Conservation (phyloP, 2,888 invertebrate species). For the Ecdyonurus torrentis region DNA sequence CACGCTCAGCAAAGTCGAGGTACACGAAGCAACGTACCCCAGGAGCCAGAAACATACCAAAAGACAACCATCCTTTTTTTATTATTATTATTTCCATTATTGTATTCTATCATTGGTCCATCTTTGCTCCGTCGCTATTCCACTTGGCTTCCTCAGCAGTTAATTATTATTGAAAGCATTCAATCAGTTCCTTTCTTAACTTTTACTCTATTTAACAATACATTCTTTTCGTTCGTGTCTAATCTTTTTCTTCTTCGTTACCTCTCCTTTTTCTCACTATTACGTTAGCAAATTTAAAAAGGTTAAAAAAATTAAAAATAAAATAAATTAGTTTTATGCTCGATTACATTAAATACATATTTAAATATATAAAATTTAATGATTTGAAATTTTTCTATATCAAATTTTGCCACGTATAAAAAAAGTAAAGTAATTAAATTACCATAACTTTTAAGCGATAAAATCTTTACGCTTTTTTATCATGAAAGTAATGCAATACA, state of each 20-base stretch:
- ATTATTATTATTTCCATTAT: not conserved
- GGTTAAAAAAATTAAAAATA: not conserved
- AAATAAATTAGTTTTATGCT: not conserved
- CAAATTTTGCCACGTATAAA: too few species aligned
- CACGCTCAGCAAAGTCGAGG: not conserved
- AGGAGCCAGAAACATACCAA: not conserved
- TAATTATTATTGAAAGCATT: not conserved
- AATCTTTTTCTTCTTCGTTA: not conserved
- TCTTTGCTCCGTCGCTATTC: not conserved
- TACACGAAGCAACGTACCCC: not conserved
- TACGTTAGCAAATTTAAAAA: not conserved
- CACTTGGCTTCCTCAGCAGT: not conserved
- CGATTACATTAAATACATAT: not conserved
- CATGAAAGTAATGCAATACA: too few species aligned
- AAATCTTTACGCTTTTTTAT: too few species aligned
- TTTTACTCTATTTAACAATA: not conserved
- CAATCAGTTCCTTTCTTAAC: not conserved
- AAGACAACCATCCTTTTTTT: not conserved
- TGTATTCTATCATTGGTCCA: not conserved
- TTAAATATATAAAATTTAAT: too few species aligned
- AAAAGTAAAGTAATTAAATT: too few species aligned
- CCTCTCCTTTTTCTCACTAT: not conserved
- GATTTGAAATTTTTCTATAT: too few species aligned
- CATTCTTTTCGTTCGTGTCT: not conserved
- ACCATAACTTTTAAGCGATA: too few species aligned